phyloP scores from a whole-genome alignment of 2,888 invertebrate species.

The Alloscopus bannaensis region DNA sequence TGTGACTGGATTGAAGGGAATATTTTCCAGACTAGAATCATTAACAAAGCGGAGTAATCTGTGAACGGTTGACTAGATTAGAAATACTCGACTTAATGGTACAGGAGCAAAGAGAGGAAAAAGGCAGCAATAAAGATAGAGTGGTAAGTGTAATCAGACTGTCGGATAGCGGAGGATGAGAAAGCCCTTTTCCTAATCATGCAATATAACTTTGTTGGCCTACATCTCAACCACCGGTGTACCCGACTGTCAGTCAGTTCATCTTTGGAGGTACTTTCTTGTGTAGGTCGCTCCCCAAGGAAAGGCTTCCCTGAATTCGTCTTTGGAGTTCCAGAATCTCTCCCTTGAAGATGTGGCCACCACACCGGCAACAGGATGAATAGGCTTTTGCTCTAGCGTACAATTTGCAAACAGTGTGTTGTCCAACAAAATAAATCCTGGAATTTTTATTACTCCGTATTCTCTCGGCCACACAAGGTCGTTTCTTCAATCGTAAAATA shows the following conservation, averaged over 20 bases:
- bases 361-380: constrained; percentile 13
- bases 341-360: constrained; percentile 55
- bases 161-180: constrained; percentile 6
- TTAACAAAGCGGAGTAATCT: constrained; percentile 16
- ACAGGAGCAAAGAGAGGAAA: too few relatives aligned
- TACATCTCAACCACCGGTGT: constrained; percentile 16
- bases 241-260: constrained; percentile 42
- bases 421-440: too few relatives aligned
- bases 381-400: background rate
- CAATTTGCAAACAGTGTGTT: too few relatives aligned
- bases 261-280: constrained; percentile 49
- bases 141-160: constrained; percentile 63
- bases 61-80: background rate
- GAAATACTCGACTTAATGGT: background rate
- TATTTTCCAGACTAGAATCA: too few relatives aligned
- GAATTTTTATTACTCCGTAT: constrained; percentile 37
- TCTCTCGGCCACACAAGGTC: constrained; percentile 8
- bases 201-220: constrained; percentile 16
- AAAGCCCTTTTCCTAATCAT: constrained; percentile 6
- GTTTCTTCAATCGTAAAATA: constrained; percentile 15
- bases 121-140: constrained; percentile 66
- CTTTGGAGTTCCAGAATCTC: constrained; percentile 53
- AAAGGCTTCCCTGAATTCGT: constrained; percentile 22
- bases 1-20: too few relatives aligned
- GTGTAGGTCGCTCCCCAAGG: constrained; percentile 42